Evolutionary conservation across 2,888 invertebrate species (phyloP), one percentile per base, ranked within the genome.

Genomic region (Hesperia comma): DNA sequence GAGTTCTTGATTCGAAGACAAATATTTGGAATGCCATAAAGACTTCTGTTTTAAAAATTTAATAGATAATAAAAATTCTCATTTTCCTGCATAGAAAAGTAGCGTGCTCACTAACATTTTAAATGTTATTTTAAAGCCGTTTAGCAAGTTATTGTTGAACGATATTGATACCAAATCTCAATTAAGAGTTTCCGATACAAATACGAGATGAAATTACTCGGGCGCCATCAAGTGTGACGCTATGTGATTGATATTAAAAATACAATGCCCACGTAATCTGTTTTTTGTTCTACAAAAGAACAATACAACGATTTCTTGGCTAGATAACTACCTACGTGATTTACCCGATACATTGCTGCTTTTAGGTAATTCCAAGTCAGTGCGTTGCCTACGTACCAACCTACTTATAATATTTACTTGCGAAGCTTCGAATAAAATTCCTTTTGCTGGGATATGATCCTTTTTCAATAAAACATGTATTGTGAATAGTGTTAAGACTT

Each of bases 271-370:
- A 63, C 56, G 63, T 63, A 63, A 63, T 57, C 56, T 12, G 49
- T 63, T 56, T 63, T 63, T 63, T 63, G 56, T 63, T 63, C 49
- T 57, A 56, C 56, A 62, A 62, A 62, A 57, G 49, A 63, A 63
- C 54, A 63, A 58, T 58, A 41, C 55, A 40, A 8, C 21, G 46
- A 40, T 54, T 55, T 63, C 56, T 57, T 46, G 46, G 21, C 33
- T 63, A 49, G 49, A 63, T 63, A 63, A 57, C 56, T 57, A 57
- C 49, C 17, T 56, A 40, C 49, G 53, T 57, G 41, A 37, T 58
- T 63, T 63, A 63, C 63, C n/a, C 26, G 46, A 33, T 40, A 43
- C 33, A 55, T 43, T 54, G 14, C 14, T 54, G 14, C 14, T 53
- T 32, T 53, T 32, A 53, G 33, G 33, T 33, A 54, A 54, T 26